Evolutionary conservation across 2,113 vertebrate species (phyloP).

Genomic region (Callipepla squamata): DNA sequence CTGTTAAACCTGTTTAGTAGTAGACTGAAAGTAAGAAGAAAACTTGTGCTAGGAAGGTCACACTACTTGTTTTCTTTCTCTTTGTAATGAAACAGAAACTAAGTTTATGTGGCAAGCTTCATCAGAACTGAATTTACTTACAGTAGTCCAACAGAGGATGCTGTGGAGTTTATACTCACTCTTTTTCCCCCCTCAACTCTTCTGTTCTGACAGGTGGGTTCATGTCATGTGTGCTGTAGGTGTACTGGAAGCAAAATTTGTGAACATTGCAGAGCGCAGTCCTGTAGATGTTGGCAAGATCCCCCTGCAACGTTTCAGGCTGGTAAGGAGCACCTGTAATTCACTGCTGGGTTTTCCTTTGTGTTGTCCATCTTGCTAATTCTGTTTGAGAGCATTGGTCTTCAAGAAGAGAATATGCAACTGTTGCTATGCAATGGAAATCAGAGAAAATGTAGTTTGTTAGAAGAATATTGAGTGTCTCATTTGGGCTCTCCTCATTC

Average conservation of each 20-base stretch:
- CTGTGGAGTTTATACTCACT: neutral
- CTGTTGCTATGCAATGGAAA: neutral
- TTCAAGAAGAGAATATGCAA: too few relatives aligned
- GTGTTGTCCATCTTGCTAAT: neutral
- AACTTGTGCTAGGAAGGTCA: neutral
- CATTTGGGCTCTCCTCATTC: neutral
- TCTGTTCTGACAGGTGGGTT: conserved; percentile 87
- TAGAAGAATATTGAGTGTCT: neutral
- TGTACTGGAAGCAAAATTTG: conserved; percentile 94
- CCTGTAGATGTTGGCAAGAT: conserved; percentile 95
- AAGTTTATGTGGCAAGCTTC: neutral
- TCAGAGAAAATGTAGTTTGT: neutral
- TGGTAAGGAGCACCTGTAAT: conserved; percentile 79
- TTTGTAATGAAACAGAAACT: neutral
- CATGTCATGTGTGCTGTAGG: conserved; percentile 97
- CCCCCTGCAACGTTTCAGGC: conserved; percentile 90
- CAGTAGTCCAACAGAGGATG: neutral
- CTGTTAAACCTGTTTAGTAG: neutral
- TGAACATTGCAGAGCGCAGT: conserved; percentile 90
- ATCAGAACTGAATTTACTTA: neutral
- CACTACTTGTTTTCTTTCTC: neutral
- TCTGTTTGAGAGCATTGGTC: neutral
- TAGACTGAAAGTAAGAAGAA: neutral
- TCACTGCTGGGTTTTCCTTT: neutral
- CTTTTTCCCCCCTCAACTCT: neutral